These are phyloP conservation scores for Poecile atricapillus DNA, from an alignment of 2,113 vertebrate genomes.

Conservation along the genomic window DNA sequence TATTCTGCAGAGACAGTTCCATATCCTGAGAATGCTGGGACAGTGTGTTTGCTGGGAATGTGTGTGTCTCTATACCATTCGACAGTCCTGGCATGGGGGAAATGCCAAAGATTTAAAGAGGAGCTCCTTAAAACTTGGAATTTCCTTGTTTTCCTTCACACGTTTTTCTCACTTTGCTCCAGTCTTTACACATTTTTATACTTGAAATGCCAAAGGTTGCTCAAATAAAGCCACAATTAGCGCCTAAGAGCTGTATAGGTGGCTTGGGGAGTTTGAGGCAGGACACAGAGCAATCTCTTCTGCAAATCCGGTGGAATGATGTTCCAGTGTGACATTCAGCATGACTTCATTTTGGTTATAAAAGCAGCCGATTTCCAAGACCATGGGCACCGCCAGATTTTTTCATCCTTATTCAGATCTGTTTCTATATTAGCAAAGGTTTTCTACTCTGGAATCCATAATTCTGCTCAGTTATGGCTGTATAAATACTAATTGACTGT, in stretches of 20 bases:
- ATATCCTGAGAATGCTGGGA: not conserved
- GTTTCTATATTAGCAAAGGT: not conserved
- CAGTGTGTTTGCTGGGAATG: not conserved
- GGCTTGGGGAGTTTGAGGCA: not conserved
- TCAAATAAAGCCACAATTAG: not conserved
- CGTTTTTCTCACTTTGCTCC: not conserved
- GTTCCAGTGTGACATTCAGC: not conserved
- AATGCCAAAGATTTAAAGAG: not conserved
- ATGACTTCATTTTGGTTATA: conserved; percentile 25
- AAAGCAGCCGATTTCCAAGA: not conserved
- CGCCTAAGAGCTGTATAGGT: rapidly evolving
- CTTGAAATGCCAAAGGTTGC: not conserved
- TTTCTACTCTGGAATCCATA: not conserved
- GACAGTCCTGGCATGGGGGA: not conserved
- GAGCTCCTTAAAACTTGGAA: not conserved
- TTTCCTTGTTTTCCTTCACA: not conserved
- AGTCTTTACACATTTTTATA: not conserved
- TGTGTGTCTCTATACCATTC: not conserved
- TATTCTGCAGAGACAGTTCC: not conserved
- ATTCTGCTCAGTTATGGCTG: not conserved
- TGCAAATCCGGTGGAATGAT: not conserved
- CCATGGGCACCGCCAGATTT: not conserved
- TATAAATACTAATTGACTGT: conserved; percentile 4
- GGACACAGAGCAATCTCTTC: not conserved
- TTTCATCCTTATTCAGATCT: not conserved